Percentiles rank a stretch among this genome's conserved stretches.
Evolutionary conservation across 2,113 vertebrate genomes (phyloP).

Genomic region (Crotalus tigris): DNA sequence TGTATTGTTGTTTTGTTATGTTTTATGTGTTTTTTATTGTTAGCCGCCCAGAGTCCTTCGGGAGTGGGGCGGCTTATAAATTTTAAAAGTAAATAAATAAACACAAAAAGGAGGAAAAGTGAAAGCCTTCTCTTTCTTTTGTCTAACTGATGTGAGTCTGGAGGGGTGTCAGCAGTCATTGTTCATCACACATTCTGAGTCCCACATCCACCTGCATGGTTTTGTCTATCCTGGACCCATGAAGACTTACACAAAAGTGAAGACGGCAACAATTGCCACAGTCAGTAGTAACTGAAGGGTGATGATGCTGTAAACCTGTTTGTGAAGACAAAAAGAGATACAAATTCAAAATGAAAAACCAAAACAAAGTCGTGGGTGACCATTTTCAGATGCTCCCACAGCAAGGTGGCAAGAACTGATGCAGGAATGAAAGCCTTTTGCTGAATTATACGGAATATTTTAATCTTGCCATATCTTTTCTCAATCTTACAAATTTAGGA

Average conservation of each 20-base stretch:
- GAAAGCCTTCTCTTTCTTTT: neutral
- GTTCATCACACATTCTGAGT: neutral
- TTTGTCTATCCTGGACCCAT: neutral
- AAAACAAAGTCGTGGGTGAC: neutral
- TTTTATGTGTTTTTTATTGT: no score
- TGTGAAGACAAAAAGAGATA: neutral
- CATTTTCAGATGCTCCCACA: neutral
- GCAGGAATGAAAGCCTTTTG: neutral
- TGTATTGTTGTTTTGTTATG: no score
- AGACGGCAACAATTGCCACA: neutral
- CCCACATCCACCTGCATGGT: neutral
- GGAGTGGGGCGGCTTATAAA: no score
- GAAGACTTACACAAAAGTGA: neutral
- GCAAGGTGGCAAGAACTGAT: neutral
- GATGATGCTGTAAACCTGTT: slow-evolving; percentile 88
- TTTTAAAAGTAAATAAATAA: no score
- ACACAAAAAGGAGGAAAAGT: neutral
- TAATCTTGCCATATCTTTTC: neutral
- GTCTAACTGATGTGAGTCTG: neutral
- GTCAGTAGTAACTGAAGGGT: slow-evolving; percentile 69
- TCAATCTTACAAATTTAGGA: neutral
- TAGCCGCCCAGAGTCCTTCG: no score
- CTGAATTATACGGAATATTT: neutral
- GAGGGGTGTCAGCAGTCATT: neutral
- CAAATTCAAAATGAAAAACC: neutral